Conservation (phyloP, 2,797 vertebrate species). For the Delichon dasypus region DNA sequence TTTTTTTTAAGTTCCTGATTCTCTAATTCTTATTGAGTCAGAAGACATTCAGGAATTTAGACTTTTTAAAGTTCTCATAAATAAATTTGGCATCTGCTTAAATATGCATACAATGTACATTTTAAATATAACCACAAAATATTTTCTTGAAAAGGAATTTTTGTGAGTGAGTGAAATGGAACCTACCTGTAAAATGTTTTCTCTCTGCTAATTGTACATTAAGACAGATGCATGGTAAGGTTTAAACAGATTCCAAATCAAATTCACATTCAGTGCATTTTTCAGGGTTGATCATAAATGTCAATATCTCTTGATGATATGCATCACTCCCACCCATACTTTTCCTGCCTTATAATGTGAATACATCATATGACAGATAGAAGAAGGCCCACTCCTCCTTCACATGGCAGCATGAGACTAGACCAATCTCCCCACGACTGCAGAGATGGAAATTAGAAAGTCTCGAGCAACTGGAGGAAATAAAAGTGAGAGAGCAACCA, state of each 20-base stretch:
- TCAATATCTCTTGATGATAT: background rate
- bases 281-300: background rate
- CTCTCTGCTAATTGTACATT: background rate
- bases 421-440: background rate
- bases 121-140: background rate
- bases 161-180: background rate
- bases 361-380: background rate
- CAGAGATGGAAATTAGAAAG: background rate
- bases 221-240: background rate
- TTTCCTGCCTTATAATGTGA: background rate
- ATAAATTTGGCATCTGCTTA: background rate
- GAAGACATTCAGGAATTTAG: background rate
- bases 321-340: background rate
- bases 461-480: background rate
- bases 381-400: background rate
- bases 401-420: background rate
- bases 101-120: background rate
- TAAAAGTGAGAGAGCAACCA: background rate
- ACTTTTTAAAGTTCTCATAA: background rate
- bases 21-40: background rate
- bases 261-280: background rate
- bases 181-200: background rate
- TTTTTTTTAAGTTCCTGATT: background rate
- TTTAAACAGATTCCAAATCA: background rate
- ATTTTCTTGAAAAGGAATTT: background rate